Evolutionary conservation across 2,888 invertebrate genomes (phyloP), one percentile per base, ranked within the genome.

Genomic region (Cephonodes hylas): DNA sequence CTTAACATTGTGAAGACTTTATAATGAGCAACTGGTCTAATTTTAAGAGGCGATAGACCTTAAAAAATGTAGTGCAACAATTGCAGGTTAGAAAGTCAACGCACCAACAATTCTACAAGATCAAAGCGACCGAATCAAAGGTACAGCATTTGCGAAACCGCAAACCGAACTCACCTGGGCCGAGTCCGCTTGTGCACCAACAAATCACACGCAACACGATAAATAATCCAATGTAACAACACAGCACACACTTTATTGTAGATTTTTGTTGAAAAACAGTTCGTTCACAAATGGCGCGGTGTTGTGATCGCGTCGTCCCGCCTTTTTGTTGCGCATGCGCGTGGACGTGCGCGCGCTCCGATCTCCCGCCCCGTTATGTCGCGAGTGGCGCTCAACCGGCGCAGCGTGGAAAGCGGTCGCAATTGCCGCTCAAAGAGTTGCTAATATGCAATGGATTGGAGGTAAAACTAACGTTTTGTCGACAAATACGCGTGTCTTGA

Each of bases 311-410:
- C 61, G 60, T 45, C 48, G 60, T 60, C 48, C 23, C 42, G 59
- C 53, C 27, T 42, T 42, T 61, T 61, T 18, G 13, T 10, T 22
- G 61, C 61, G 58, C 46, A 1, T 34, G 38, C 61, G 61, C 42
- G 64, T 68, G 64, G 70, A 31, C 73, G 71, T 72, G 69, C 87
- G 80, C 83, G 74, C 79, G 77, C 74, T 64, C 73, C 75, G 81
- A 73, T 57, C 68, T 68, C 70, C 80, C 81, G 83, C 75, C 77
- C 89, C 90, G 89, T 89, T 88, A 88, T 89, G 89, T 77, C 85
- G 85, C 77, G 74, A 78, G 60, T 60, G 31, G 71, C 69, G 66
- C 67, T 34, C 69, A 69, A 69, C 68, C 25, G 48, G 70, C 75
- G 75, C 53, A 62, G 69, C 74, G 77, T 80, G 79, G 85, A 88